These are phyloP conservation scores for Urophycis tenuis DNA, from an alignment of 2,797 vertebrate genomes.

Conservation along the genomic window DNA sequence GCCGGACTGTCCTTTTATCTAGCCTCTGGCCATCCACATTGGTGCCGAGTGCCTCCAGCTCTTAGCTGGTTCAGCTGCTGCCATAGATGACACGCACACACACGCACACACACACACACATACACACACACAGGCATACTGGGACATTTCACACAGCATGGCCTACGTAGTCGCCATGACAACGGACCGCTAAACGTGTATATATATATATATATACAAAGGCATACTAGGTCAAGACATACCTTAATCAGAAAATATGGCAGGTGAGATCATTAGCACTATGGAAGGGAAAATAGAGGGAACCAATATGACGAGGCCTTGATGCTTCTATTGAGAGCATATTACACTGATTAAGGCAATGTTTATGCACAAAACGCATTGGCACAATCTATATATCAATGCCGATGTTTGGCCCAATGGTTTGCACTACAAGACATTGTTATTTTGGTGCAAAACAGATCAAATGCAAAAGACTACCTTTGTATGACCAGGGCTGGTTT, in stretches of 20 bases:
- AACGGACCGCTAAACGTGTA: conserved; percentile 41
- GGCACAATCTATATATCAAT: conserved; percentile 4
- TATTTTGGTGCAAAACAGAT: conserved; percentile 8
- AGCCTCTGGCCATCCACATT: conserved; percentile 92
- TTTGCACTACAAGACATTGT: conserved; percentile 20
- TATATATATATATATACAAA: too few species aligned
- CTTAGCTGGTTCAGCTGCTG: conserved; percentile 95
- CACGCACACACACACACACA: conserved; percentile 88
- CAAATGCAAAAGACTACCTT: conserved; percentile 4
- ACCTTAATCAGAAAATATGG: conserved; percentile 25
- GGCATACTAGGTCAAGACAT: conserved; percentile 34
- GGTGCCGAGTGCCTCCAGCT: conserved; percentile 92
- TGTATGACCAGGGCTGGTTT: not conserved
- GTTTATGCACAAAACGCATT: conserved; percentile 10
- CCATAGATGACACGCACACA: conserved; percentile 97
- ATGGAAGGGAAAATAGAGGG: not conserved
- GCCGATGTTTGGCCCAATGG: conserved; percentile 6
- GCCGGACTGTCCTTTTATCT: conserved; percentile 93
- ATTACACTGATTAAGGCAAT: conserved; percentile 1
- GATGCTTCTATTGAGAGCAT: conserved; percentile 8
- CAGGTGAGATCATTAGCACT: conserved; percentile 16
- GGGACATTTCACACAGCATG: conserved; percentile 89
- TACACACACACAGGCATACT: conserved; percentile 89
- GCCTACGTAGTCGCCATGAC: conserved; percentile 60
- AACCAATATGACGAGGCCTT: not conserved